These are phyloP conservation scores for Nestor notabilis DNA, from an alignment of 2,113 vertebrate species.

Conservation along the genomic window DNA sequence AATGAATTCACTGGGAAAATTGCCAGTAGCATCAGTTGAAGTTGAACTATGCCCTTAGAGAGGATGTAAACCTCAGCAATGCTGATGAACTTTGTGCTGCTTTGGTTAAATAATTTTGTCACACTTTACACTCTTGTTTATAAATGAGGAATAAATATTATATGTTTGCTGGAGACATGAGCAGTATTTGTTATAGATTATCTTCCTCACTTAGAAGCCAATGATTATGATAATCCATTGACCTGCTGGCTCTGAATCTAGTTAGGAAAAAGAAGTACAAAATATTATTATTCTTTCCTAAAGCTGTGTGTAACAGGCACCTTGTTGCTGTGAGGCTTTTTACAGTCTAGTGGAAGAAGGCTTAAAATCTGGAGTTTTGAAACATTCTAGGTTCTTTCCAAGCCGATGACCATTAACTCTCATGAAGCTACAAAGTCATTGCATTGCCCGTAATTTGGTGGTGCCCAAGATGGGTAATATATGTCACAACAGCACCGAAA, in stretches of 20 bases:
- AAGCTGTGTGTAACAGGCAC: neutral
- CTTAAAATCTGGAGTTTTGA: neutral
- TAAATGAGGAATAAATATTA: constrained; percentile 10
- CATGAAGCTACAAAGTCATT: neutral
- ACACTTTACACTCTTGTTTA: neutral
- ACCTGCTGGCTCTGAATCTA: neutral
- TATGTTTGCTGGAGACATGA: neutral
- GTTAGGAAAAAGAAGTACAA: neutral
- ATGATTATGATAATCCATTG: neutral
- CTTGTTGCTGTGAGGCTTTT: neutral
- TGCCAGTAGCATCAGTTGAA: neutral
- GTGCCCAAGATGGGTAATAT: neutral
- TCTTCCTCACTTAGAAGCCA: neutral
- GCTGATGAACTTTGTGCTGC: constrained; percentile 26
- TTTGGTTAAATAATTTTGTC: constrained; percentile 42
- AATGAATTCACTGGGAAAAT: constrained; percentile 14
- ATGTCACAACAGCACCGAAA: neutral
- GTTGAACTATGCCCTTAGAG: neutral
- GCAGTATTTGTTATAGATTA: neutral
- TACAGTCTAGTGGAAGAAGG: neutral
- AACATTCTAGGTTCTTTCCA: neutral
- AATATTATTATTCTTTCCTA: neutral
- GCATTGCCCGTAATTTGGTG: neutral
- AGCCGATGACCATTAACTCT: neutral
- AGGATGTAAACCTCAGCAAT: neutral